These are phyloP conservation scores for Petrocephalus microphthalmus DNA, from an alignment of 2,113 vertebrate genomes.

Conservation along the genomic window DNA sequence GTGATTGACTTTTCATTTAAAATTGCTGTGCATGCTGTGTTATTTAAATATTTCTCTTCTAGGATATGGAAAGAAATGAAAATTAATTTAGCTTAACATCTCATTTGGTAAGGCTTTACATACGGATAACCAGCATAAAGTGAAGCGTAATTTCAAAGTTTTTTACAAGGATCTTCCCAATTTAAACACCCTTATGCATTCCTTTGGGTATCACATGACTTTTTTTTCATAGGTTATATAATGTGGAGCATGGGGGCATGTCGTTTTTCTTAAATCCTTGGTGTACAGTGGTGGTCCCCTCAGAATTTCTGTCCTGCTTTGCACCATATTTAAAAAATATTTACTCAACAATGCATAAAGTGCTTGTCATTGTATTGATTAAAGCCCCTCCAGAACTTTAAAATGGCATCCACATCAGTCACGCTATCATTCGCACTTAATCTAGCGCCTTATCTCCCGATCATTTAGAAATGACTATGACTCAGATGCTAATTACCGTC, in stretches of 20 bases:
- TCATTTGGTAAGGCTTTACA: neutral
- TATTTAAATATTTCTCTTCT: neutral
- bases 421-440: neutral
- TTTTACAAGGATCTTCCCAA: neutral
- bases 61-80: neutral
- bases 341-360: neutral
- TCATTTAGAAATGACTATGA: constrained; percentile 5
- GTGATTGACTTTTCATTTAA: neutral
- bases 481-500: neutral
- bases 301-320: neutral
- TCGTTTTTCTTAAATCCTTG: neutral
- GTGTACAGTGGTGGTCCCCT: neutral
- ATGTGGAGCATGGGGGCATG: too few species aligned
- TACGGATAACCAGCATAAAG: neutral
- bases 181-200: neutral
- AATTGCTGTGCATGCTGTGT: neutral
- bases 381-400: neutral
- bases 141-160: neutral
- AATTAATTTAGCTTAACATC: neutral
- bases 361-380: neutral
- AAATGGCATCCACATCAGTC: neutral
- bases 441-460: neutral
- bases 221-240: neutral
- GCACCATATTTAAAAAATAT: neutral
- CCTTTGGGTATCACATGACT: neutral